Base-by-base conservation (phyloP, 2,888 invertebrate genomes). In the Pollenia griseotomentosa region DNA sequence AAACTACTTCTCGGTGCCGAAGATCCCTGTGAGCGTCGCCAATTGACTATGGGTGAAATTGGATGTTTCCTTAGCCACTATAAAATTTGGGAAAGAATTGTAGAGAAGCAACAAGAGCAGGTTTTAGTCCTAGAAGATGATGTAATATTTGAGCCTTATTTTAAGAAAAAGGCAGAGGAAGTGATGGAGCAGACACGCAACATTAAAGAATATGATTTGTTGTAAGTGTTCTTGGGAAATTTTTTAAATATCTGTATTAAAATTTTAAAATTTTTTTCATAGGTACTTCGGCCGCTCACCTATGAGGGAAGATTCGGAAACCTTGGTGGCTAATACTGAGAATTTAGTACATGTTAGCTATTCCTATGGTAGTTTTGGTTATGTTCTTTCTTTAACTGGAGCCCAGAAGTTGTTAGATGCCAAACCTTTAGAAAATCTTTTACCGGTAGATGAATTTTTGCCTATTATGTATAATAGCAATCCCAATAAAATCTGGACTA, bases 321-420 rank as follows among this genome's bases (percentile, higher is more conserved):
- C 95, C 0, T 95, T 94, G 92, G 96, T 97, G 0, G 94, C 95
- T n/a, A 96, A 95, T 16, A 95, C 96, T 0, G 94, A 95, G 19
- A 95, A 95, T 88, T 94, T 97, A 3, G 97, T 97, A 0, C 94
- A 95, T 90, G 97, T 97, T 0, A 96, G 96, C 40, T 99, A 99
- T 93, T 98, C 99, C 0, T 99, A 99, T 93, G 99, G 99, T 99
- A 99, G 99, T 0, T 94, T 99, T 8, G 98, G 98, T 19, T 99
- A 99, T 93, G 94, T 97, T 73, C 92, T 99, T 12, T 97, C 96
- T 2, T 92, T 94, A 10, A 92, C 94, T 48, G 99, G 99, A 0
- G 99, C 99, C 0, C 94, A 94, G 87, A 99, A 99, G 93, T 94
- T 99, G 23, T 73, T 94, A 16, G 95, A 94, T 5, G 97, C 96